These are phyloP conservation scores for Colinus virginianus DNA, from an alignment of 2,113 vertebrate species.

Conservation along the genomic window DNA sequence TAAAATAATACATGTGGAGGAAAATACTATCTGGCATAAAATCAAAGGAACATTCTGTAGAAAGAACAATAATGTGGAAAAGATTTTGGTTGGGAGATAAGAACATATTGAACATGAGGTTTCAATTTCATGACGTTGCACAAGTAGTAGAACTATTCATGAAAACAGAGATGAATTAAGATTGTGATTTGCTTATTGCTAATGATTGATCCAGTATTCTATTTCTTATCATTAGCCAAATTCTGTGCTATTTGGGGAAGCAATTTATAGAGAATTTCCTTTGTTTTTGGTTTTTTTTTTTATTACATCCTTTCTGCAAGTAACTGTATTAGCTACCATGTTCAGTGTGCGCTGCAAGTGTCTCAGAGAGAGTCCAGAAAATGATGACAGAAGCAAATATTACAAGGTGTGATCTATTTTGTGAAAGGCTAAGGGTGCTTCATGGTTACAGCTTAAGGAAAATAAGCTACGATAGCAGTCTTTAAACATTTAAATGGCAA, in stretches of 20 bases:
- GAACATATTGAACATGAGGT: conserved; percentile 50
- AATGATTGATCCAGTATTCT: neutral
- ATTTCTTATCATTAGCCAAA: neutral
- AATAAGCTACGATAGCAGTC: conserved; percentile 21
- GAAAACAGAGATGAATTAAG: conserved; percentile 13
- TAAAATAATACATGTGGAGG: conserved; percentile 60
- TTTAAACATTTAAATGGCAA: conserved; percentile 40
- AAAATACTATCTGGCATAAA: conserved; percentile 65
- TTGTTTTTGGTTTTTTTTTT: neutral
- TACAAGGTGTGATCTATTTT: conserved; percentile 58
- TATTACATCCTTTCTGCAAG: neutral
- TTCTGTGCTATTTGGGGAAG: neutral
- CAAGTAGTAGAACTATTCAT: conserved; percentile 34
- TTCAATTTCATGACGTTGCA: conserved; percentile 36
- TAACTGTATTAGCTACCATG: neutral
- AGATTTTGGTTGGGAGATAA: conserved; percentile 40
- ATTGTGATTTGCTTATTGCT: neutral
- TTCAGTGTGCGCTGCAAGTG: neutral
- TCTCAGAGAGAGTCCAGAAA: conserved; percentile 27
- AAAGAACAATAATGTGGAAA: conserved; percentile 62
- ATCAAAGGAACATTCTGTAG: conserved; percentile 58
- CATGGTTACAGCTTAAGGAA: conserved; percentile 23
- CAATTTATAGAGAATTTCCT: neutral
- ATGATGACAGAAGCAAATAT: conserved; percentile 44
- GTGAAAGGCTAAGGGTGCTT: conserved; percentile 22